A percentile compares a stretch with the other conserved stretches of the same genome.
Conservation (phyloP, 2,888 invertebrate genomes). For the Drosophila multiciliata region DNA sequence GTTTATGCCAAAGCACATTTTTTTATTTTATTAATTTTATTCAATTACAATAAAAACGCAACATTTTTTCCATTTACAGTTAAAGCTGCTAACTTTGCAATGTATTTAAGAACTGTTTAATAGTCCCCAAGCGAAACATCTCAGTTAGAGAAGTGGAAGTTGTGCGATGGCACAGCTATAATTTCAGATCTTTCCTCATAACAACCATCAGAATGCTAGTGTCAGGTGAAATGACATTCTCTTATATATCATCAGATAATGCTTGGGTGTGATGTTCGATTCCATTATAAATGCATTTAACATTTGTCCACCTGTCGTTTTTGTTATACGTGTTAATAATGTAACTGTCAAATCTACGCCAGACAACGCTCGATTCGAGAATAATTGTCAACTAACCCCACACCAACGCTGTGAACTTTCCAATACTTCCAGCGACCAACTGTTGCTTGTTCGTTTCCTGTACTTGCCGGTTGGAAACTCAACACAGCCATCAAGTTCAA, state of each 20-base stretch:
- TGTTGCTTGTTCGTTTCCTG: slow-evolving; percentile 45
- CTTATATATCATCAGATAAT: not conserved
- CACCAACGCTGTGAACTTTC: slow-evolving; percentile 20
- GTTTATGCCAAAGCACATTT: not conserved
- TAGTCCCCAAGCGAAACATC: not conserved
- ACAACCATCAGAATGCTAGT: not conserved
- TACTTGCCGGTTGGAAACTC: slow-evolving; percentile 12
- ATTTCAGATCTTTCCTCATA: not conserved
- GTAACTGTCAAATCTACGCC: slow-evolving; percentile 1
- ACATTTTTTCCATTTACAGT: not conserved
- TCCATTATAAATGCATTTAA: slow-evolving; percentile 2
- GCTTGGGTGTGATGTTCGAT: not conserved
- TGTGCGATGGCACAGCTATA: too few relatives aligned
- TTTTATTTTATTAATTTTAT: not conserved
- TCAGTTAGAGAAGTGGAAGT: not conserved
- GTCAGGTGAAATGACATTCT: not conserved
- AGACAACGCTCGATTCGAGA: slow-evolving; percentile 4
- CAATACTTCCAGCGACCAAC: slow-evolving; percentile 57
- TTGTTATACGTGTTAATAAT: not conserved
- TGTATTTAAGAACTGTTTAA: not conserved
- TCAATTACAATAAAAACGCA: not conserved
- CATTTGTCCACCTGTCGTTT: not conserved
- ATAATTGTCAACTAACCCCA: slow-evolving; percentile 7
- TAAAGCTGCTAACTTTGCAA: not conserved
- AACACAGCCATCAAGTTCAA: slow-evolving; percentile 36